Evolutionary conservation across 1,140 invertebrate genomes (phyloP).

Genomic region (Xylocopa sonorina): DNA sequence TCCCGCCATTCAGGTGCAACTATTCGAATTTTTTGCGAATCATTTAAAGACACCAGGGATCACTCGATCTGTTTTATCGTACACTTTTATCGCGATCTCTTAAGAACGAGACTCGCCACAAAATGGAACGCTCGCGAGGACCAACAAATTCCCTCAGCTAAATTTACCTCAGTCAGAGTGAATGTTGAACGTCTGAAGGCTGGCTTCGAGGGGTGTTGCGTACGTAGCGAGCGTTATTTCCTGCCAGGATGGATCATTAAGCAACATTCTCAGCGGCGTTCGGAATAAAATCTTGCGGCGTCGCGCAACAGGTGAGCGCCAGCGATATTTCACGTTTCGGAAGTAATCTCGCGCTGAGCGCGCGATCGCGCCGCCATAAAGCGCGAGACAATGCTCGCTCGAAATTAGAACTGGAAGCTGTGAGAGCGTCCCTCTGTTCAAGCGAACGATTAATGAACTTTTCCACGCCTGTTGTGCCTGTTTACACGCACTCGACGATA

Average conservation of each 20-base stretch:
- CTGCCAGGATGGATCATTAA: conserved; percentile 26
- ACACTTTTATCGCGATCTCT: no score
- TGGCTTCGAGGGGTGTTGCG: neutral
- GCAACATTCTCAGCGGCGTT: conserved; percentile 15
- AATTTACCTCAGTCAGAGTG: neutral
- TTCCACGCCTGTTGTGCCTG: neutral
- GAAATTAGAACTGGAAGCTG: conserved; percentile 37
- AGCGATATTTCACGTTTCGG: conserved; percentile 51
- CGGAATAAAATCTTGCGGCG: conserved; percentile 44
- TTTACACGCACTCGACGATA: neutral
- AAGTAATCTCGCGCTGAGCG: conserved; percentile 48
- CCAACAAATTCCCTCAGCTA: no score
- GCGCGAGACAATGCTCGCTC: conserved; percentile 29
- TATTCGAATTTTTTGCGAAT: neutral
- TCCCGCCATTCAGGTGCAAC: neutral
- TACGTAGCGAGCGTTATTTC: conserved; percentile 19
- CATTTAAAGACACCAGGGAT: no score
- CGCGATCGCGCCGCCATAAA: conserved; percentile 39
- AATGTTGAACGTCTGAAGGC: neutral
- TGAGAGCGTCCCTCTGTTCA: conserved; percentile 13
- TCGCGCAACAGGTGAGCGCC: conserved; percentile 46
- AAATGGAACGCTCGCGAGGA: no score
- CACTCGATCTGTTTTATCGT: no score
- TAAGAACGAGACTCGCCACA: no score
- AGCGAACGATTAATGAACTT: conserved; percentile 25